Evolutionary conservation across 2,888 invertebrate species (phyloP).

Genomic region (Sabatieria punctata): DNA sequence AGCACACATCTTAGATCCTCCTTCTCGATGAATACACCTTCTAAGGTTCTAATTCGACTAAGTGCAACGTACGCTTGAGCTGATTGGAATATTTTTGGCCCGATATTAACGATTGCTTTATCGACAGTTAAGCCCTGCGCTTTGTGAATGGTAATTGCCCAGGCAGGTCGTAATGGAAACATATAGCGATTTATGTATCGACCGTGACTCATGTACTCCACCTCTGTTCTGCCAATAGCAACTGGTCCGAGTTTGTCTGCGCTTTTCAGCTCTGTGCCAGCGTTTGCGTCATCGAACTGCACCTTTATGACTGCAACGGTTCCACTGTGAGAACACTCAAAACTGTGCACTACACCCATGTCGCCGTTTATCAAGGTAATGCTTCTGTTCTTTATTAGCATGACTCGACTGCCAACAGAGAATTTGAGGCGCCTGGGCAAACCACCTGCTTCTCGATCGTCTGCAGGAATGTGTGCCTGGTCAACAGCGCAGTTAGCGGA

Average conservation of each 20-base stretch:
- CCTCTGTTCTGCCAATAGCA: background rate
- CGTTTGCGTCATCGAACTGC: background rate
- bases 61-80: background rate
- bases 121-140: constrained; percentile 3
- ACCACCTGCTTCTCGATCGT: background rate
- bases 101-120: background rate
- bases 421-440: background rate
- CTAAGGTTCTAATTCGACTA: background rate
- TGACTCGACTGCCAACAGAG: background rate
- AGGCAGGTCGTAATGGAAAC: constrained; percentile 5
- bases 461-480: background rate
- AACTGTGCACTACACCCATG: background rate
- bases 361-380: background rate
- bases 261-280: background rate
- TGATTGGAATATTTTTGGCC: background rate
- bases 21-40: background rate
- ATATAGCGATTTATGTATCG: background rate
- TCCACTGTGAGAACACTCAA: background rate
- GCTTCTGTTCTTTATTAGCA: background rate
- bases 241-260: background rate
- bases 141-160: constrained; percentile 6
- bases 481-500: background rate
- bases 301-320: background rate
- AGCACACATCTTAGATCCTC: no score
- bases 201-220: background rate